phyloP scores from a whole-genome alignment of 2,797 vertebrate species.

The Todus mexicanus region DNA sequence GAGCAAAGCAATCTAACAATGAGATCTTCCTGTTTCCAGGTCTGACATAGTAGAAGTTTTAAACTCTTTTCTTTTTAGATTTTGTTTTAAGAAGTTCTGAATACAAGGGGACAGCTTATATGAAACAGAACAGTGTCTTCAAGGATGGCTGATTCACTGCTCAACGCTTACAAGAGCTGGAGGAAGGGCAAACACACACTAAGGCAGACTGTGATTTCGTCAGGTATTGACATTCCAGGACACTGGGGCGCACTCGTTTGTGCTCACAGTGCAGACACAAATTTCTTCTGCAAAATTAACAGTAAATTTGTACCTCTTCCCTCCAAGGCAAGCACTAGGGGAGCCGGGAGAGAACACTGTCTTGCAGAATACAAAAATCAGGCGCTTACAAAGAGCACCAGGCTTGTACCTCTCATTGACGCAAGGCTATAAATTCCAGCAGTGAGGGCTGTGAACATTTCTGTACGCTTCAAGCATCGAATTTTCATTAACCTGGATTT shows the following conservation, averaged over 20 bases:
- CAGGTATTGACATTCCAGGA: neutral
- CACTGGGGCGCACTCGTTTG: neutral
- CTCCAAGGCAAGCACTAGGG: neutral
- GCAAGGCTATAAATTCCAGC: neutral
- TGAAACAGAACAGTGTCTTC: neutral
- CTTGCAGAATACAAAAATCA: neutral
- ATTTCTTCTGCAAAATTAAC: neutral
- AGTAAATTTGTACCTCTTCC: neutral
- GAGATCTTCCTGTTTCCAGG: neutral
- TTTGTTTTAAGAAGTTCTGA: neutral
- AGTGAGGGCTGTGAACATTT: neutral
- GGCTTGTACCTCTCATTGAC: neutral
- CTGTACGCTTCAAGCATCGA: neutral
- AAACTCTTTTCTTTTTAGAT: neutral
- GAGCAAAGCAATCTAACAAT: neutral
- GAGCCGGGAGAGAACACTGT: neutral
- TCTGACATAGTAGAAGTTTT: neutral
- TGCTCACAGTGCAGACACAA: rapidly evolving
- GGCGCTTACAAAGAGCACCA: neutral
- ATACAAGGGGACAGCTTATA: neutral
- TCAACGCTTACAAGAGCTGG: neutral
- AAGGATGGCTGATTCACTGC: neutral
- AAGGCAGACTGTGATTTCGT: neutral
- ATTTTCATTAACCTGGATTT: neutral
- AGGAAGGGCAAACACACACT: neutral